Base-by-base conservation (phyloP, 1,140 invertebrate species). In the Drosophila sp. region DNA sequence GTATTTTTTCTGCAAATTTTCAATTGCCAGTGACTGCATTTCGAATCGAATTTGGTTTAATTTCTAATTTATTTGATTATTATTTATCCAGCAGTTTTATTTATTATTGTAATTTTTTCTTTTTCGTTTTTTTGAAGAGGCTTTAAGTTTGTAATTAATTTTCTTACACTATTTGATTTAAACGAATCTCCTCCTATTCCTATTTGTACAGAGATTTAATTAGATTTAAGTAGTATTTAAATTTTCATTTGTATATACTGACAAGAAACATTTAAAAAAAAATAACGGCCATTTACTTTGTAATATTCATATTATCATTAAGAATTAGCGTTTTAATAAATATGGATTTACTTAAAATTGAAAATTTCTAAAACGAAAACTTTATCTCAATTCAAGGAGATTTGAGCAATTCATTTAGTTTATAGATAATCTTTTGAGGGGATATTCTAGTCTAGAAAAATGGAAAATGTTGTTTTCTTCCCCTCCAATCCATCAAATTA, bases 11-110 rank as follows among this genome's bases (percentile, higher is more conserved):
- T 17, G 27, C 4, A 68, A 32, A 29, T 50, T 60, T 38, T 68
- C 40, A 11, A 79, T 70, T 67, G 73, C 85, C 84, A 89, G 84
- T 89, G 85, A 84, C 85, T 89, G 84, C 84, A 89, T 89, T 89
- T 87, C 60, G 30, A 40, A 69, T 62, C 62, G 55, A 57, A 35
- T 50, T 77, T 40, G 55, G 50, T 61, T 78, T 77, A 76, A 66
- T 71, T 60, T 33, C 7, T 32, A 57, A 32, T 62, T 40, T 62
- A 63, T 63, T 50, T 50, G 27, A 38, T 63, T 63, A 47, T 47
- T 57, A 57, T 44, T 65, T 58, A 41, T 50, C n/a, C 7, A 1
- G 10, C 7, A 30, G 17, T 25, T 47, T 8, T 50, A 30, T 68
- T 41, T 29, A 44, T 79, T 33, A 70, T 64, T 86, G 72, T 25